phyloP scores from a whole-genome alignment of 2,797 vertebrate species.

The Pseudochirops corinnae region DNA sequence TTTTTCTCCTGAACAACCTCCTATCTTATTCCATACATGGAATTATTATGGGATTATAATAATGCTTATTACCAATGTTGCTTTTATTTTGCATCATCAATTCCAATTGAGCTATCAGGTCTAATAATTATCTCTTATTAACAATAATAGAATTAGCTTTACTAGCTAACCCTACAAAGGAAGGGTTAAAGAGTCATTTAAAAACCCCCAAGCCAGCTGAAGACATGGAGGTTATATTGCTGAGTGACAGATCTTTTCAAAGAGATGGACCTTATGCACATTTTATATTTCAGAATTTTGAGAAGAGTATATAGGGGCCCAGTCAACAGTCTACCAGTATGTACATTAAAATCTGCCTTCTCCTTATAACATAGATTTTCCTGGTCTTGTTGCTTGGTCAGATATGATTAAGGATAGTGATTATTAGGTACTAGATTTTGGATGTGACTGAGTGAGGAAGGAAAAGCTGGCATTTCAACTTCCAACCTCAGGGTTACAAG shows the following conservation, averaged over 20 bases:
- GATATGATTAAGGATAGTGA: too few species aligned
- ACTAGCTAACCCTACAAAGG: neutral
- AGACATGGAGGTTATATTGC: neutral
- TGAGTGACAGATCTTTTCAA: neutral
- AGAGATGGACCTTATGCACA: neutral
- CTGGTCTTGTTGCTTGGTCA: neutral
- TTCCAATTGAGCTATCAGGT: neutral
- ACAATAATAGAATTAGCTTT: neutral
- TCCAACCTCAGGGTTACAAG: too few species aligned
- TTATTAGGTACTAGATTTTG: too few species aligned
- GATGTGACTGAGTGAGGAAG: too few species aligned
- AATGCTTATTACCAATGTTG: neutral
- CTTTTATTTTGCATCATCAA: neutral
- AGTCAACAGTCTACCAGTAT: neutral
- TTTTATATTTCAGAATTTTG: neutral
- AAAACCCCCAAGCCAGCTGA: neutral
- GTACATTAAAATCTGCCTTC: neutral
- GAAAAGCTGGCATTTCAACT: too few species aligned
- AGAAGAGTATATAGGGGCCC: neutral
- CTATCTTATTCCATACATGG: neutral
- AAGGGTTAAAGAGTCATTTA: neutral
- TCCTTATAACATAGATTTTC: neutral
- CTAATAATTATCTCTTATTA: neutral
- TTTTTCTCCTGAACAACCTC: neutral
- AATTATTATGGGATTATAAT: too few species aligned